These are phyloP conservation scores for Gambusia holbrooki DNA, from an alignment of 2,113 vertebrate genomes.

Conservation along the genomic window DNA sequence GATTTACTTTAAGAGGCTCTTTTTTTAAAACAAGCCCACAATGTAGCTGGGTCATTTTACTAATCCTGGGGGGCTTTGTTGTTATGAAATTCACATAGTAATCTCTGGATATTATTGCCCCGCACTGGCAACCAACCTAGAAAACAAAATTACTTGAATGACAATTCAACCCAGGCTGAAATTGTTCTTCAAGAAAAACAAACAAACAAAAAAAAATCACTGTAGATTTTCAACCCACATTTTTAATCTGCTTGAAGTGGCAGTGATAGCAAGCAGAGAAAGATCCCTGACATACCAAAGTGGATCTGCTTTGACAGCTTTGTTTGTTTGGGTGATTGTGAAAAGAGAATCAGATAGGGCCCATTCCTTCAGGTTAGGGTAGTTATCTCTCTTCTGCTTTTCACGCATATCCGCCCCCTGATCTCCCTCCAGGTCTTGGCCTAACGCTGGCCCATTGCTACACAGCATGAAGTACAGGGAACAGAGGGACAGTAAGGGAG, in stretches of 20 bases:
- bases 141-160: background rate
- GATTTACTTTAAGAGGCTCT: conserved; percentile 32
- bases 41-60: conserved; percentile 41
- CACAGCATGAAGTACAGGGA: conserved; percentile 4
- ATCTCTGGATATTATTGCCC: conserved; percentile 34
- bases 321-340: conserved; percentile 64
- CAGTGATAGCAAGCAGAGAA: conserved; percentile 53
- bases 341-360: conserved; percentile 70
- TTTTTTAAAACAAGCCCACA: conserved; percentile 17
- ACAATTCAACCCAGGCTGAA: conserved; percentile 6
- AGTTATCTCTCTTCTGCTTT: conserved; percentile 68
- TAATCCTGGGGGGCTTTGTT: conserved; percentile 32
- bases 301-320: conserved; percentile 71
- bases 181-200: background rate
- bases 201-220: conserved; percentile 11
- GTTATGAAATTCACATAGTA: conserved; percentile 31
- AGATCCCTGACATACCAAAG: conserved; percentile 50
- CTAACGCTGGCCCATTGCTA: conserved; percentile 46
- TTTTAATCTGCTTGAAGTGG: conserved; percentile 50
- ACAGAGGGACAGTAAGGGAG: background rate
- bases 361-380: conserved; percentile 66
- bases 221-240: conserved; percentile 26
- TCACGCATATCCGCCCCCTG: conserved; percentile 78
- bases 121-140: background rate
- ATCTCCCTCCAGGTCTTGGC: conserved; percentile 51